These are phyloP conservation scores for Chauna torquata DNA, from an alignment of 2,113 vertebrate species.

Conservation along the genomic window DNA sequence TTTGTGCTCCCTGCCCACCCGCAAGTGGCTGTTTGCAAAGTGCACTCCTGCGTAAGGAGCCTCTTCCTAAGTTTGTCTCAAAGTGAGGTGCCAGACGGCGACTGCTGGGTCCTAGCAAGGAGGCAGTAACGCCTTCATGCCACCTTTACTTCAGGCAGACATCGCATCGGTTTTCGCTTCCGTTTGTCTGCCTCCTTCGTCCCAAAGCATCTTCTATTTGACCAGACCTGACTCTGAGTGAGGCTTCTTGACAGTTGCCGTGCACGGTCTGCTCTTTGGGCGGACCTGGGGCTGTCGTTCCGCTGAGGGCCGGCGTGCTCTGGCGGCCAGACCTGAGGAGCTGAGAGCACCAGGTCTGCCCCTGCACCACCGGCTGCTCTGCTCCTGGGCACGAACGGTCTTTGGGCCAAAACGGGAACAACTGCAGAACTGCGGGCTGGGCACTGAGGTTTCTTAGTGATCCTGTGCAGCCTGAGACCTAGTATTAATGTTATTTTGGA, in stretches of 20 bases:
- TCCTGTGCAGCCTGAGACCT: neutral
- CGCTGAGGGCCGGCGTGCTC: neutral
- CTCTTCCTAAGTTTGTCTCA: neutral
- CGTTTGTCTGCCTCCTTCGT: neutral
- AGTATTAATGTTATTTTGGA: neutral
- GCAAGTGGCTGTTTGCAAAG: rapidly evolving
- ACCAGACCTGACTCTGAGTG: neutral
- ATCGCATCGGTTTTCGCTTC: neutral
- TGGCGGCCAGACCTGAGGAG: neutral
- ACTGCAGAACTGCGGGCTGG: neutral
- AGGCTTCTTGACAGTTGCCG: neutral
- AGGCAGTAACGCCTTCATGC: neutral
- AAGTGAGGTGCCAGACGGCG: neutral
- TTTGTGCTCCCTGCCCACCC: neutral
- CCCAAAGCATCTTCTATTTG: neutral
- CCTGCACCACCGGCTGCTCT: neutral
- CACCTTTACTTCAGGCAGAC: rapidly evolving
- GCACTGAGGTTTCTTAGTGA: neutral
- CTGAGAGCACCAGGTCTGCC: neutral
- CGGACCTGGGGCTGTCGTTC: neutral
- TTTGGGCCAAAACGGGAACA: neutral
- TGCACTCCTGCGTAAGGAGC: neutral
- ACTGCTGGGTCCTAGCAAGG: neutral
- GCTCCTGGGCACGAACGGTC: neutral
- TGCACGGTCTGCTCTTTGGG: neutral